Evolutionary conservation across 2,113 vertebrate species (phyloP).

Genomic region (Lasiurus cinereus): DNA sequence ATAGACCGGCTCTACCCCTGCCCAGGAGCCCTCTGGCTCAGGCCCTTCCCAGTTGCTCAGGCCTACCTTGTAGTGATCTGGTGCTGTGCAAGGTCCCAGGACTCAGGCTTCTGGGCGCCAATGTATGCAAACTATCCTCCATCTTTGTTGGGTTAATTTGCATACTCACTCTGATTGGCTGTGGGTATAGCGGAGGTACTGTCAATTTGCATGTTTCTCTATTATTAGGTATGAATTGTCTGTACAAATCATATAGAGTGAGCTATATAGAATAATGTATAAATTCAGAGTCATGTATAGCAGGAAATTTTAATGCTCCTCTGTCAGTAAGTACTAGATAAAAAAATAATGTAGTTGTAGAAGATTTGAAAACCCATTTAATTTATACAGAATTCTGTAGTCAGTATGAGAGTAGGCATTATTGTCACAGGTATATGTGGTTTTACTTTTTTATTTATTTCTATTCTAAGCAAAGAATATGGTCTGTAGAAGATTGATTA

Average conservation of each 20-base stretch:
- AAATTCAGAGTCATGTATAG: neutral
- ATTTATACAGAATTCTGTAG: neutral
- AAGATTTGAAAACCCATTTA: constrained; percentile 10
- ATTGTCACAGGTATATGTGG: neutral
- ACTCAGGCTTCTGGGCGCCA: too few relatives aligned
- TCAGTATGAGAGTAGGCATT: neutral
- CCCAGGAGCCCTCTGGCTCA: too few relatives aligned
- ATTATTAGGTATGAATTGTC: neutral
- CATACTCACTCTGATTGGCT: too few relatives aligned
- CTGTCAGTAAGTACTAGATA: neutral
- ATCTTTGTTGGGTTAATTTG: too few relatives aligned
- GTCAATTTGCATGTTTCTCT: too few relatives aligned
- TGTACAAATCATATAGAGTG: neutral
- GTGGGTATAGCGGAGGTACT: too few relatives aligned
- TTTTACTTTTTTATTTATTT: constrained; percentile 47
- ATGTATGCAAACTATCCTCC: too few relatives aligned
- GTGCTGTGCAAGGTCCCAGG: too few relatives aligned
- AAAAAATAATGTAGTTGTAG: neutral
- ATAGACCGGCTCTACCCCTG: too few relatives aligned
- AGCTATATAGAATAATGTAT: neutral
- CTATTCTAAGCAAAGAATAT: neutral
- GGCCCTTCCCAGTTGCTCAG: too few relatives aligned
- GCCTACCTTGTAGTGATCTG: too few relatives aligned
- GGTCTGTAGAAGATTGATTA: neutral
- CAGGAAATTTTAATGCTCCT: neutral